phyloP scores from a whole-genome alignment of 2,113 vertebrate genomes.

The Recurvirostra avosetta region DNA sequence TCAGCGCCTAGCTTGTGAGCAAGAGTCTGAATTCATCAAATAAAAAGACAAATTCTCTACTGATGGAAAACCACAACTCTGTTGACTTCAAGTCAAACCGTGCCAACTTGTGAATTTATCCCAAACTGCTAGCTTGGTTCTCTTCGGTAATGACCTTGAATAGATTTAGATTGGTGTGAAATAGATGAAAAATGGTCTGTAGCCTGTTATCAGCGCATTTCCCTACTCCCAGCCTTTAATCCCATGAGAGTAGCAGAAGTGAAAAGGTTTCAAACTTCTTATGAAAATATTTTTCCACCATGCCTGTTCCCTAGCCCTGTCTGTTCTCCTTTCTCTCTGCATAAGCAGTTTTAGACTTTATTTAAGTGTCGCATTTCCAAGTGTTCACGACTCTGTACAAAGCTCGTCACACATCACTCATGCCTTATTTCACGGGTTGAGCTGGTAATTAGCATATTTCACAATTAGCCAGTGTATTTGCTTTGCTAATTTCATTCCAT shows the following conservation, averaged over 20 bases:
- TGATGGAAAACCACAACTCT: slow-evolving; percentile 17
- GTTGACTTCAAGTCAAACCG: slow-evolving; percentile 19
- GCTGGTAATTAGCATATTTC: slow-evolving; percentile 79
- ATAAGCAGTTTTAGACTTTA: slow-evolving; percentile 76
- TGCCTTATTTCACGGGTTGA: slow-evolving; percentile 77
- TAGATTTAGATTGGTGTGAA: slow-evolving; percentile 44
- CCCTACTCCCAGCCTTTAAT: slow-evolving; percentile 37
- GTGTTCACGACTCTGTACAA: slow-evolving; percentile 69
- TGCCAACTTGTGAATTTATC: slow-evolving; percentile 33
- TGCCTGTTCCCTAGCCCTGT: slow-evolving; percentile 58
- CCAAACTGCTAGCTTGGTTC: not conserved
- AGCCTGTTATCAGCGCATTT: slow-evolving; percentile 28
- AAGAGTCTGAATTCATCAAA: slow-evolving; percentile 18
- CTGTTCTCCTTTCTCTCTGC: slow-evolving; percentile 71
- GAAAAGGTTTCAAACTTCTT: slow-evolving; percentile 62
- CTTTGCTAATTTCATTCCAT: slow-evolving; percentile 80
- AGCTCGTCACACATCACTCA: slow-evolving; percentile 75
- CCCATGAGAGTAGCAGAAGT: slow-evolving; percentile 38
- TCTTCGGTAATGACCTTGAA: slow-evolving; percentile 5
- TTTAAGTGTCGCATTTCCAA: slow-evolving; percentile 79
- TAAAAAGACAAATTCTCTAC: slow-evolving; percentile 7
- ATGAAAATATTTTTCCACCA: slow-evolving; percentile 56
- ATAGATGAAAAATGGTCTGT: slow-evolving; percentile 39
- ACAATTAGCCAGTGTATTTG: slow-evolving; percentile 79
- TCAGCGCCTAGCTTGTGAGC: not conserved